Percentiles rank a stretch among this genome's conserved stretches.
These are phyloP conservation scores for Morelia viridis DNA, from an alignment of 2,797 vertebrate species.

Conservation along the genomic window DNA sequence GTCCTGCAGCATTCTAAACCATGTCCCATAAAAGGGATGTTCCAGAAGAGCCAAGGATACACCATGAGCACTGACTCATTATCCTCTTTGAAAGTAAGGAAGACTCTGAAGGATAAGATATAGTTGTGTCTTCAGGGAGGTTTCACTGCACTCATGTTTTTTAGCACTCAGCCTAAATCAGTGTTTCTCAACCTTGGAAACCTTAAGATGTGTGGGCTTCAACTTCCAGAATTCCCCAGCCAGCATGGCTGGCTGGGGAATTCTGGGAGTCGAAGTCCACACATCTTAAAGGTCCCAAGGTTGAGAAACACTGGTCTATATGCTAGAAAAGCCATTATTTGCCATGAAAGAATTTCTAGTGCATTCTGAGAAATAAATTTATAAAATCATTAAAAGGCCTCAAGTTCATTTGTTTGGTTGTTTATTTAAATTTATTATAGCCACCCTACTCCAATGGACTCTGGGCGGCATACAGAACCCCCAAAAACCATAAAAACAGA, in stretches of 20 bases:
- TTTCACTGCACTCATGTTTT: background rate
- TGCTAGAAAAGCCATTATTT: background rate
- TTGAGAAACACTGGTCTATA: background rate
- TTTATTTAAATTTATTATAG: background rate
- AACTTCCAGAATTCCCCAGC: too few relatives aligned
- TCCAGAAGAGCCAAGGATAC: background rate
- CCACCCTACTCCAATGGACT: background rate
- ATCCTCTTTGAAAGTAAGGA: background rate
- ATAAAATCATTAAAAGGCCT: background rate
- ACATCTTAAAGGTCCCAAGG: too few relatives aligned
- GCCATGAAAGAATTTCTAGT: background rate
- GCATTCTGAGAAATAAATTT: background rate
- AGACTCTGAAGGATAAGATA: background rate
- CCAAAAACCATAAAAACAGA: background rate
- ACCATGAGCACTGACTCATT: too few relatives aligned
- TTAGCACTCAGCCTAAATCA: background rate
- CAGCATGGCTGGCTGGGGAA: too few relatives aligned
- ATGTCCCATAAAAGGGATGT: background rate
- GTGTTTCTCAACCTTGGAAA: too few relatives aligned
- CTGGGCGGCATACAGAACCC: background rate
- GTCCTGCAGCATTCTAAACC: background rate
- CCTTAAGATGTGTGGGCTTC: too few relatives aligned
- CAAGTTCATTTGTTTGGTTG: background rate
- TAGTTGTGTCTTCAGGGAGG: background rate
- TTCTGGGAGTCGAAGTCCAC: too few relatives aligned